Conservation (phyloP, 2,113 vertebrate genomes). For the Acrocephalus arundinaceus region DNA sequence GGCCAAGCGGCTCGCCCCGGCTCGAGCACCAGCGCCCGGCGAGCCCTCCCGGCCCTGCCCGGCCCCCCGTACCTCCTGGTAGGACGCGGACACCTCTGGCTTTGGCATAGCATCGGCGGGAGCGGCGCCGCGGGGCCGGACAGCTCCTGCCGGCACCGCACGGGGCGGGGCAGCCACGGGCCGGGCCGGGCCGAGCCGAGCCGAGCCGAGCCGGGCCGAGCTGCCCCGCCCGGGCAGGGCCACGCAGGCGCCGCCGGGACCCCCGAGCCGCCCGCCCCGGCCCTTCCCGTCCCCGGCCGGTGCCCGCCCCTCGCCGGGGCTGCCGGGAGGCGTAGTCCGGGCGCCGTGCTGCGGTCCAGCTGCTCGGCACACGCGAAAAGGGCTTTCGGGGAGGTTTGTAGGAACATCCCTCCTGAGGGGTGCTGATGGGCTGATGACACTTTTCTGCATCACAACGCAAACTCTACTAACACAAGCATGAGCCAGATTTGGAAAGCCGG, state of each 20-base stretch:
- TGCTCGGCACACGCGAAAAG: background rate
- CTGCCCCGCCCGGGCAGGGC: background rate
- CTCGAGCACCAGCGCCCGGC: no score
- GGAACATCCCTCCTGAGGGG: fast-evolving
- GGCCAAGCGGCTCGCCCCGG: background rate
- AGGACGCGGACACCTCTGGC: constrained; percentile 76
- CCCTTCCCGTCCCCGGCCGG: background rate
- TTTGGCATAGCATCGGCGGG: constrained; percentile 74
- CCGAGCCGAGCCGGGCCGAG: no score
- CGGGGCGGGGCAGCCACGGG: background rate
- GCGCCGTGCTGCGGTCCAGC: background rate
- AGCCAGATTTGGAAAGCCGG: background rate
- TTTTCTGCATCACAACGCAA: background rate
- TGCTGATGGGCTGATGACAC: fast-evolving
- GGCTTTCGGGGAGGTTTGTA: fast-evolving
- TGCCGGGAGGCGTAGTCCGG: constrained; percentile 22
- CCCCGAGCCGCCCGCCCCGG: background rate
- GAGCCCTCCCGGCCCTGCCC: background rate
- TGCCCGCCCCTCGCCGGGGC: background rate
- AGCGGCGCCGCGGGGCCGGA: background rate
- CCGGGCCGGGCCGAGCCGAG: no score
- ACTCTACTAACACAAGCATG: fast-evolving
- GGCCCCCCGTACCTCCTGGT: constrained; percentile 81
- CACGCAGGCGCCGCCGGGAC: background rate
- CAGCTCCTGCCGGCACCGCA: background rate